Conservation (phyloP, 2,888 invertebrate genomes). For the Alentia gelatinosa region DNA sequence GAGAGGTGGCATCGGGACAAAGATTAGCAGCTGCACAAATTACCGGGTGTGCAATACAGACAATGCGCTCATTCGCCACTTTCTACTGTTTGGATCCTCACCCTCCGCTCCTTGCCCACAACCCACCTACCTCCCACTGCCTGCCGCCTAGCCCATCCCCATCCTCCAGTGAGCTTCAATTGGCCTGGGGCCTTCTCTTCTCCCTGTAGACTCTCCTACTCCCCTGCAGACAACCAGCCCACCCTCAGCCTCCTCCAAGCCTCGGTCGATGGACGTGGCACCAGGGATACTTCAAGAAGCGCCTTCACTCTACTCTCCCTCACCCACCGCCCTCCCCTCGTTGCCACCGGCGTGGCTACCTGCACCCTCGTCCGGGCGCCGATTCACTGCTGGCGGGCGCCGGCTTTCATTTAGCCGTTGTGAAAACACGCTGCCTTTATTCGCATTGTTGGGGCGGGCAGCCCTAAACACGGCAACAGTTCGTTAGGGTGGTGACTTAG, state of each 20-base stretch:
- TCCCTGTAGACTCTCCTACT: background rate
- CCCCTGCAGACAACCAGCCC: background rate
- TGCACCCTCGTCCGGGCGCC: too few relatives aligned
- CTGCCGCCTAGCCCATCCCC: background rate
- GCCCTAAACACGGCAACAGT: slow-evolving; percentile 32
- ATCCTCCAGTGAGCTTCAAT: background rate
- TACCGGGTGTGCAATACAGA: too few relatives aligned
- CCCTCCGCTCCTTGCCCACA: background rate
- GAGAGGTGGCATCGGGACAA: too few relatives aligned
- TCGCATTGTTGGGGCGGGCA: background rate
- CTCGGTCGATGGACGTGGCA: too few relatives aligned
- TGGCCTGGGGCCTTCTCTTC: background rate
- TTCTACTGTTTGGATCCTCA: background rate
- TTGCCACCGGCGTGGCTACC: background rate
- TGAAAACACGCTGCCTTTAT: background rate
- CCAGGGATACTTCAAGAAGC: too few relatives aligned
- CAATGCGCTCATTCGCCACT: too few relatives aligned
- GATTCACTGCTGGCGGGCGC: too few relatives aligned
- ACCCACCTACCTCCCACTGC: background rate
- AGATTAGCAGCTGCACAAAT: too few relatives aligned
- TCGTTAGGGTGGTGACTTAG: slow-evolving; percentile 33
- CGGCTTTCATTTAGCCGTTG: background rate
- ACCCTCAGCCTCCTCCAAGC: background rate
- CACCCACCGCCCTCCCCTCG: background rate
- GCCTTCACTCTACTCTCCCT: too few relatives aligned